These are phyloP conservation scores for Lagopus leucura DNA, from an alignment of 2,113 vertebrate species.

Conservation along the genomic window DNA sequence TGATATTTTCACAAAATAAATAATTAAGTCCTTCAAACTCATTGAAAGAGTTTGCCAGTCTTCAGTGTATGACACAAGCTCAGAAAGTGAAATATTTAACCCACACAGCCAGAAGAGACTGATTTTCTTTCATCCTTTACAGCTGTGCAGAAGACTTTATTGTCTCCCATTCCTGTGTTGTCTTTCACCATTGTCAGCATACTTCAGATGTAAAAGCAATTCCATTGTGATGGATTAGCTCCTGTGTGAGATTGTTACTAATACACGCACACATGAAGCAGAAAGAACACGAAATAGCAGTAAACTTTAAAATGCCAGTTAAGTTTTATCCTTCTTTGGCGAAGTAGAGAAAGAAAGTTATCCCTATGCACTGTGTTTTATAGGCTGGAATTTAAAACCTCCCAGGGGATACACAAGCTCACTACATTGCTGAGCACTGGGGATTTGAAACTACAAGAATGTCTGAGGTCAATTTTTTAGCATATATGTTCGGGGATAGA, in stretches of 20 bases:
- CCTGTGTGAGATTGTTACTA: not conserved
- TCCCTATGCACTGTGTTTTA: not conserved
- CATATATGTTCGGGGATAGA: not conserved
- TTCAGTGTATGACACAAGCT: not conserved
- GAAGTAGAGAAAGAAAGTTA: not conserved
- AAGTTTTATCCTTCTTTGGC: not conserved
- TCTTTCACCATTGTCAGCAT: not conserved
- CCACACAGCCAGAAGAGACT: not conserved
- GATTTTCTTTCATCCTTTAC: not conserved
- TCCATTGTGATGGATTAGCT: not conserved
- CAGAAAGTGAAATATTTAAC: not conserved
- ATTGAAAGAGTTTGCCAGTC: not conserved
- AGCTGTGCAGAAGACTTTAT: not conserved
- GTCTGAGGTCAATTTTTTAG: not conserved
- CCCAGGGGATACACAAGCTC: not conserved
- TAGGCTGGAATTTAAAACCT: not conserved
- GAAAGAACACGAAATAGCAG: not conserved
- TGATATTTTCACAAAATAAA: slow-evolving; percentile 4
- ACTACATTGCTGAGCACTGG: not conserved
- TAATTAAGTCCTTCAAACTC: not conserved
- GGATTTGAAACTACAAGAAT: not conserved
- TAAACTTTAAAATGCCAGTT: not conserved
- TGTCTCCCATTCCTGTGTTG: not conserved
- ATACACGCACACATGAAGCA: not conserved
- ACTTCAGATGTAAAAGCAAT: not conserved